Evolutionary conservation across 2,797 vertebrate species (phyloP).

Genomic region (Cossypha caffra): DNA sequence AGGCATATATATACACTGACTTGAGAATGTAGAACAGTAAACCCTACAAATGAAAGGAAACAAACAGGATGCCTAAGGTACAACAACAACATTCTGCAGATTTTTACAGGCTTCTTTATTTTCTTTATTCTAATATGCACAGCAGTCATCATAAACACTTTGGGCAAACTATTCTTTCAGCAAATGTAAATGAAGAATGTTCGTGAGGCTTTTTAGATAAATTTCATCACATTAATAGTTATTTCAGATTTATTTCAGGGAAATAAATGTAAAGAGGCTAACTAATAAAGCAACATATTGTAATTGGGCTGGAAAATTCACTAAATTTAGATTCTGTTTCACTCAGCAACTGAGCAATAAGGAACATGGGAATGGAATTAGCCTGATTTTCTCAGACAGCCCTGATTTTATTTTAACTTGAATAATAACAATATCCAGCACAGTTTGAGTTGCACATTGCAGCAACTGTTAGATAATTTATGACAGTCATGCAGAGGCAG

Average conservation of each 20-base stretch:
- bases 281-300: not conserved
- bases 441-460: not conserved
- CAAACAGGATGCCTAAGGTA: not conserved
- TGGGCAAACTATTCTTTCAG: not conserved
- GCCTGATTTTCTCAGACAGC: conserved; percentile 38
- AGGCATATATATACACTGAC: not conserved
- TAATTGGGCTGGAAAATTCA: conserved; percentile 3
- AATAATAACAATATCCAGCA: conserved; percentile 32
- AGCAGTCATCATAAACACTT: not conserved
- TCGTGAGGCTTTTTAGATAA: not conserved
- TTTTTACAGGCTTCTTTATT: not conserved
- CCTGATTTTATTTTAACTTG: conserved; percentile 50
- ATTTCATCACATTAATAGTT: not conserved
- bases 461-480: not conserved
- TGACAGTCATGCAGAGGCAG: not conserved
- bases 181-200: not conserved
- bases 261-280: not conserved
- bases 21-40: not conserved
- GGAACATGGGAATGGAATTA: conserved; percentile 37
- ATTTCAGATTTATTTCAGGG: not conserved
- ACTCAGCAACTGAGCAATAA: not conserved
- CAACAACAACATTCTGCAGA: not conserved
- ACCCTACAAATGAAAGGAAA: not conserved
- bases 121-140: not conserved
- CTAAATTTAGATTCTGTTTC: conserved; percentile 51